Conservation (phyloP, 2,888 invertebrate genomes). For the Drosophila paramelanica region DNA sequence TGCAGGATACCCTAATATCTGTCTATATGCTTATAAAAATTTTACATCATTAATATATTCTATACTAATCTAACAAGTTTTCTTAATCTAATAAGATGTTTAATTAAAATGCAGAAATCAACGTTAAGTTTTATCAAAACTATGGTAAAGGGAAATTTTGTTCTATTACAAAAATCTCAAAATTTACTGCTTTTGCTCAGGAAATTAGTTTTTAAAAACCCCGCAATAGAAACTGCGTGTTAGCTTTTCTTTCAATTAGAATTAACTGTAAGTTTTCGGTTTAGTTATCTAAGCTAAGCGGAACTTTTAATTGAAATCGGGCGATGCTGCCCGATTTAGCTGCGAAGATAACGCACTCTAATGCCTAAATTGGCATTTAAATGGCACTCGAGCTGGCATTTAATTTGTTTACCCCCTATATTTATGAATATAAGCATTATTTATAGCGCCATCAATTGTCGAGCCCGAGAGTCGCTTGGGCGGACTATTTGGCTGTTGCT, state of each 20-base stretch:
- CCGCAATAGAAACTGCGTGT: conserved; percentile 3
- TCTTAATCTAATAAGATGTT: too few relatives aligned
- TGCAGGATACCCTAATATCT: too few relatives aligned
- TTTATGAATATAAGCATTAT: conserved; percentile 38
- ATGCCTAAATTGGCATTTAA: conserved; percentile 58
- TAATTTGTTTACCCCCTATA: conserved; percentile 41
- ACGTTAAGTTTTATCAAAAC: too few relatives aligned
- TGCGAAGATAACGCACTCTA: conserved; percentile 47
- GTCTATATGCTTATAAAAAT: too few relatives aligned
- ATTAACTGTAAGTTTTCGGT: conserved; percentile 11
- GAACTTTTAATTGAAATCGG: conserved; percentile 69
- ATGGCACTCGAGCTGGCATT: conserved; percentile 38
- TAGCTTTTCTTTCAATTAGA: conserved; percentile 32
- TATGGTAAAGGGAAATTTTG: too few relatives aligned
- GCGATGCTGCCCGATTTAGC: conserved; percentile 8
- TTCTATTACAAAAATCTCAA: neutral
- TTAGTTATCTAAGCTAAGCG: conserved; percentile 45
- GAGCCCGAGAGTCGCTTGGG: neutral
- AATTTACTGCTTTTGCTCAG: neutral
- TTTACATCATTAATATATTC: too few relatives aligned
- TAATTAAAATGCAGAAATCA: too few relatives aligned
- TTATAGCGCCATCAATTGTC: conserved; percentile 57
- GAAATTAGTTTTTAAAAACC: neutral
- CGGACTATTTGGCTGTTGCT: neutral
- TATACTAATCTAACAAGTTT: too few relatives aligned